Evolutionary conservation across 1,140 invertebrate genomes (phyloP).

Genomic region (Papilio polyxenes): DNA sequence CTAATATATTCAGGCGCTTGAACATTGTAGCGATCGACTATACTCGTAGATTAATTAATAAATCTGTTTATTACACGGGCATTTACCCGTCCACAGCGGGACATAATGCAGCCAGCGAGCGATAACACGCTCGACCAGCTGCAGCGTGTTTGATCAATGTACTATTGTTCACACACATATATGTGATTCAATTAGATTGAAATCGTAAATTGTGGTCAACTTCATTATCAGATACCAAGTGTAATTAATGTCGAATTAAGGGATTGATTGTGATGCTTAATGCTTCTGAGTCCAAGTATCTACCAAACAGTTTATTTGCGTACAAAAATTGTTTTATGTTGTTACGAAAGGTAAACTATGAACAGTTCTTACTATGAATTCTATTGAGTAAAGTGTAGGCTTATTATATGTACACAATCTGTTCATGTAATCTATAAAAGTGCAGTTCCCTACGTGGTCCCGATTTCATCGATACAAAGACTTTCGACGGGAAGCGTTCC

Average conservation of each 20-base stretch:
- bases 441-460: slow-evolving; percentile 5
- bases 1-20: slow-evolving; percentile 5
- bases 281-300: no score
- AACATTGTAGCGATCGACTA: slow-evolving; percentile 13
- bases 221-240: slow-evolving; percentile 2
- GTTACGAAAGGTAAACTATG: no score
- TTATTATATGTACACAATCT: background rate
- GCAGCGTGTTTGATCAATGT: slow-evolving; percentile 17
- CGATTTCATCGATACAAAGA: slow-evolving; percentile 18
- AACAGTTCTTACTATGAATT: background rate
- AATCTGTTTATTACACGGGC: slow-evolving; percentile 23
- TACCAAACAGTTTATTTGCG: no score
- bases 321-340: no score
- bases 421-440: slow-evolving; percentile 1
- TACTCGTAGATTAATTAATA: slow-evolving; percentile 28
- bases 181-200: slow-evolving; percentile 14
- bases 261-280: background rate
- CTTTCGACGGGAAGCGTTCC: slow-evolving; percentile 4
- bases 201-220: background rate
- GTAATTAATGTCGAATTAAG: slow-evolving; percentile 2
- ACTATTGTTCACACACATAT: background rate
- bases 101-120: slow-evolving; percentile 19
- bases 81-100: slow-evolving; percentile 12
- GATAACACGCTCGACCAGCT: slow-evolving; percentile 14
- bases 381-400: background rate